A percentile compares a stretch with the other conserved stretches of the same genome.
phyloP scores from a whole-genome alignment of 2,113 vertebrate species.

The Anolis carolinensis region DNA sequence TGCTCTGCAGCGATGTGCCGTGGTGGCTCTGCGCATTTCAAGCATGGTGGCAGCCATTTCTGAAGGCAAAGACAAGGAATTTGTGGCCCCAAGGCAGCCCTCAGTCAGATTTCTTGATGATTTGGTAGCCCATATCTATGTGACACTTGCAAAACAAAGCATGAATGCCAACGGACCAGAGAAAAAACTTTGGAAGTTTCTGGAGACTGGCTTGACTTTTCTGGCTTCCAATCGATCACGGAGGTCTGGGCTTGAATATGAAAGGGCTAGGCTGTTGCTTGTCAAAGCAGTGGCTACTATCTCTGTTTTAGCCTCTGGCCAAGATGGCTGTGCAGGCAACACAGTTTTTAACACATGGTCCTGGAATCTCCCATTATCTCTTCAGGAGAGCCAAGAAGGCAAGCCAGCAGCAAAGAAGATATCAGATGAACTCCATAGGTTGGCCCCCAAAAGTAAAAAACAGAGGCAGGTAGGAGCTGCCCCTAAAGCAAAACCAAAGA shows the following conservation, averaged over 20 bases:
- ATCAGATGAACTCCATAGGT: background rate
- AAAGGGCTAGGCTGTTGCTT: slow-evolving; percentile 79
- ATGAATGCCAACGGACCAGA: slow-evolving; percentile 41
- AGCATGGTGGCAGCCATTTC: slow-evolving; percentile 15
- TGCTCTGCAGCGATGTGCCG: slow-evolving; percentile 69
- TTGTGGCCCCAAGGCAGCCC: accelerated
- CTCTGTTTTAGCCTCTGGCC: slow-evolving; percentile 66
- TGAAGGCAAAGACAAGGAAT: accelerated
- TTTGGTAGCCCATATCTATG: slow-evolving; percentile 76
- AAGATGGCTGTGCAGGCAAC: slow-evolving; percentile 56
- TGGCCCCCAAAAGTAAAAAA: background rate
- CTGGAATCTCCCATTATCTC: slow-evolving; percentile 62
- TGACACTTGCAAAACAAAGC: slow-evolving; percentile 73
- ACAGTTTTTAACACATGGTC: slow-evolving; percentile 79
- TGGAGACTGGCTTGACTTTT: slow-evolving; percentile 81
- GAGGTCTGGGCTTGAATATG: slow-evolving; percentile 65
- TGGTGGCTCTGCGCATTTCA: slow-evolving; percentile 22
- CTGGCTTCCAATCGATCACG: slow-evolving; percentile 62
- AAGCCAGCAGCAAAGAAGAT: accelerated
- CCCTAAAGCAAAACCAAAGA: slow-evolving; percentile 2
- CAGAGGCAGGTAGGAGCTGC: background rate
- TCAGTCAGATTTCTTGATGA: slow-evolving; percentile 69
- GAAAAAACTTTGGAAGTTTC: slow-evolving; percentile 73
- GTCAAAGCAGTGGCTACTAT: slow-evolving; percentile 76
- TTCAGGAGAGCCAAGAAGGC: accelerated